Evolutionary conservation across 2,113 vertebrate genomes (phyloP), one percentile per base, ranked within the genome.

Genomic region (Natator depressus): DNA sequence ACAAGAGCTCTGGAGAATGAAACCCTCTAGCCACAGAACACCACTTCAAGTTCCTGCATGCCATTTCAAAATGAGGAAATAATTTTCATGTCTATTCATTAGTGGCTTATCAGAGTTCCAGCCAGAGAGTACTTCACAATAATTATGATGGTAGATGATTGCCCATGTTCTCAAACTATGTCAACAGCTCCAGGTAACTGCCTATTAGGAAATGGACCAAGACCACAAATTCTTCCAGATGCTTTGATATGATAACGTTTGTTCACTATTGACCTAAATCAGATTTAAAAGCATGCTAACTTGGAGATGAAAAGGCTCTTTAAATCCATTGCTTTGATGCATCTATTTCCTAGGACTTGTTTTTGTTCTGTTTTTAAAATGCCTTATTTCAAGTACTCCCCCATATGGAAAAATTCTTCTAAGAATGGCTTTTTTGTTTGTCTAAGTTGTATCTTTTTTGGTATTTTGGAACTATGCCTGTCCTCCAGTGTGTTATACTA

Each of bases 281-380:
- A 4, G 42, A 47, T 10, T 90, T 8, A 47, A 47, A 78, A 27
- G 69, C 10, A 20, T 42, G 19, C 62, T 84, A 88, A 86, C 2
- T 0, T 50, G n/a, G 47, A 38, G 3, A 51, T 38, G n/a, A 76
- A 87, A 94, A 80, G 8, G 6, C 24, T 78, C 5, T 10, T 46
- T 72, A 50, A 2, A 55, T 12, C 8, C 1, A 13, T 62, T n/a
- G n/a, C 19, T 35, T 8, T 2, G 6, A 47, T 12, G 19, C 46
- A 85, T 78, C 20, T 75, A 9, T 93, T 46, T 75, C 80, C 79
- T 62, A 84, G 25, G 31, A 4, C 8, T 57, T 17, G 1, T 22
- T 89, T 86, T 42, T 24, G 29, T 38, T 10, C 83, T 31, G 19
- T n/a, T 80, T 84, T 94, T 92, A 89, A 81, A 81, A 88, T 83